Evolutionary conservation across 2,888 invertebrate species (phyloP), one percentile per base, ranked within the genome.

Genomic region (Mythimna loreyi): DNA sequence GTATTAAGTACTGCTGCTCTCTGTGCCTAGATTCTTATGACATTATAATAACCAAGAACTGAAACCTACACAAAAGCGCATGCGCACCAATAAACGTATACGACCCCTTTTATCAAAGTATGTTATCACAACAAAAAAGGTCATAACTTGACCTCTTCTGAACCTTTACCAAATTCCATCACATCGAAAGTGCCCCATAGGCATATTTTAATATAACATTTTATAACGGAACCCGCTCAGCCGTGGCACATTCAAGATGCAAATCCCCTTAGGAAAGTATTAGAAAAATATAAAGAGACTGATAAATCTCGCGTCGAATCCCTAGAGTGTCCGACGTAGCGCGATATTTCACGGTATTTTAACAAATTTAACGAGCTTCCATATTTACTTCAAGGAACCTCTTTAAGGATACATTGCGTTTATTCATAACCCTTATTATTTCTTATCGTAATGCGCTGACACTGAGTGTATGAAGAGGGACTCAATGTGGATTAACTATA

Each of bases 311-410:
- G 85, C 84, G 85, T 81, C 81, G 83, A 79, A 85, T 91, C 93
- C 91, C 93, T 74, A 70, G 92, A 92, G 94, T 92, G 91, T 93
- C 92, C 93, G 91, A 87, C 91, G 93, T 91, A 87, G 91, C 91
- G 91, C 88, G 90, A 93, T 93, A 94, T 95, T 95, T 95, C 92
- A 96, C 95, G 95, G 94, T 94, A 93, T 95, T 96, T 96, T 94
- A 94, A 94, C 95, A 94, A 92, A 92, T 95, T 95, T 96, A 96
- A 96, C 95, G 95, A 95, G 94, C 91, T 89, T 81, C 90, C 91
- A 91, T 93, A 92, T 93, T 93, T 93, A 93, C 93, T 93, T 91
- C 90, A 90, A 91, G 92, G 92, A 92, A 88, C 90, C 75, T 78
- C 77, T 81, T 86, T 86, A 84, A 87, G 87, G 88, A 90, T 91